A percentile compares a stretch with the other conserved stretches of the same genome.
These are phyloP conservation scores for Castor canadensis DNA, from an alignment of 2,113 vertebrate genomes.

Conservation along the genomic window DNA sequence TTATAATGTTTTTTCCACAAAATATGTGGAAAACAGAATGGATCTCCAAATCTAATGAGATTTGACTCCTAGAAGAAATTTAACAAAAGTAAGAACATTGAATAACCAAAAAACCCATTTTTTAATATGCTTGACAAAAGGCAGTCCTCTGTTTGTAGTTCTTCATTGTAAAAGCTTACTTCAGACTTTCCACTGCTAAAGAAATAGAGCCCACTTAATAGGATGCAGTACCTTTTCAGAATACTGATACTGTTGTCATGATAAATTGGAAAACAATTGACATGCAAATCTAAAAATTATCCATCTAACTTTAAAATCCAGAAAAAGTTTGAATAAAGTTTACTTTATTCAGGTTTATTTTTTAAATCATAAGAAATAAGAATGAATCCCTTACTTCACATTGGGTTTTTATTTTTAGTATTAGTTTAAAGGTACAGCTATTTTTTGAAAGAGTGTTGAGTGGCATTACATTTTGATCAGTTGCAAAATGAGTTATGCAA, in stretches of 20 bases:
- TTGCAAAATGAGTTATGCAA: conserved; percentile 68
- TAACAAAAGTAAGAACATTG: conserved; percentile 6
- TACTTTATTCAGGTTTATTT: conserved; percentile 57
- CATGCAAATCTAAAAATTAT: conserved; percentile 39
- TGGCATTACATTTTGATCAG: conserved; percentile 66
- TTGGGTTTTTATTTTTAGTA: conserved; percentile 58
- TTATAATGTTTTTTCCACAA: background rate
- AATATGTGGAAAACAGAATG: background rate
- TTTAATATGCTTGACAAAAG: background rate
- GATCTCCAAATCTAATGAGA: conserved; percentile 31
- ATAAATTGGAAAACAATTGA: background rate
- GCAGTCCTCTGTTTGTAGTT: background rate
- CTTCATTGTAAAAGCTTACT: conserved; percentile 3
- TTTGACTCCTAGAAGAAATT: background rate
- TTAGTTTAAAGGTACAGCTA: conserved; percentile 56
- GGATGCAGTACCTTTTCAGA: background rate
- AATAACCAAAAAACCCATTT: conserved; percentile 16
- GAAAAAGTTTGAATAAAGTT: conserved; percentile 14
- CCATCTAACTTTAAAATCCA: conserved; percentile 21
- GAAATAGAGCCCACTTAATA: background rate
- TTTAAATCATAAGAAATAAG: conserved; percentile 46
- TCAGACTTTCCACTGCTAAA: conserved; percentile 10
- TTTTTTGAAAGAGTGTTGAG: conserved; percentile 57
- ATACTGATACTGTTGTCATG: background rate
- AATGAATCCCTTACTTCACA: conserved; percentile 52